Percentiles rank a stretch among this genome's conserved stretches.
These are phyloP conservation scores for Lasioglossum albipes DNA, from an alignment of 1,140 invertebrate genomes.

Conservation along the genomic window DNA sequence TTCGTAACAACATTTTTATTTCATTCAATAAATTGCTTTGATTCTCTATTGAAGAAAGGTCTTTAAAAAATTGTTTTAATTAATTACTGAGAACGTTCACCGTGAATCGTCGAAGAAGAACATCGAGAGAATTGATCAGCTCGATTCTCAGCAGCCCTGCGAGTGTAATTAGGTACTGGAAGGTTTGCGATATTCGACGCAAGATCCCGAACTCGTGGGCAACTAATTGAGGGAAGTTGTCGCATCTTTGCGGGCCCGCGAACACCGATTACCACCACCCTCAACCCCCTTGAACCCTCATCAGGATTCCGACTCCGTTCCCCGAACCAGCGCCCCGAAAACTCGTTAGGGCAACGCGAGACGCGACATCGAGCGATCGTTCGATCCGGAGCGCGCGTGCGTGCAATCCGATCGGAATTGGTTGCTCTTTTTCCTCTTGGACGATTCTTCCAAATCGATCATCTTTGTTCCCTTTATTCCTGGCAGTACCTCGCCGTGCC, in stretches of 20 bases:
- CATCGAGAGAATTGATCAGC: too few species aligned
- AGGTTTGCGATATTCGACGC: background rate
- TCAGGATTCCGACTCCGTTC: slow-evolving; percentile 4
- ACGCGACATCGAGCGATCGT: background rate
- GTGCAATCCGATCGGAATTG: slow-evolving; percentile 18
- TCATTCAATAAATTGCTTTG: too few species aligned
- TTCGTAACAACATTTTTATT: too few species aligned
- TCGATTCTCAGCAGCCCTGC: background rate
- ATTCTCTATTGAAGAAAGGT: too few species aligned
- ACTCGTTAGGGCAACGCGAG: background rate
- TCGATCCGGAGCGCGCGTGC: slow-evolving; percentile 1
- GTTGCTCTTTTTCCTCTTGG: background rate
- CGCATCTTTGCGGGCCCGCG: background rate
- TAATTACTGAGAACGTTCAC: too few species aligned
- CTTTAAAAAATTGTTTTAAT: too few species aligned
- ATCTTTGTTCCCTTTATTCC: background rate
- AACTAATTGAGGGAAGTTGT: slow-evolving; percentile 15
- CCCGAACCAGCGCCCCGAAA: background rate
- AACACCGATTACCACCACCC: background rate
- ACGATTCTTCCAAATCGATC: background rate
- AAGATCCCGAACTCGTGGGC: background rate
- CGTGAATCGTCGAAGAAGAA: too few species aligned
- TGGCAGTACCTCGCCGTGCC: too few species aligned
- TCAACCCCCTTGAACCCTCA: background rate
- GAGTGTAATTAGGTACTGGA: background rate